Evolutionary conservation across 2,888 invertebrate genomes (phyloP), one percentile per base, ranked within the genome.

Genomic region (Homarus gammarus): DNA sequence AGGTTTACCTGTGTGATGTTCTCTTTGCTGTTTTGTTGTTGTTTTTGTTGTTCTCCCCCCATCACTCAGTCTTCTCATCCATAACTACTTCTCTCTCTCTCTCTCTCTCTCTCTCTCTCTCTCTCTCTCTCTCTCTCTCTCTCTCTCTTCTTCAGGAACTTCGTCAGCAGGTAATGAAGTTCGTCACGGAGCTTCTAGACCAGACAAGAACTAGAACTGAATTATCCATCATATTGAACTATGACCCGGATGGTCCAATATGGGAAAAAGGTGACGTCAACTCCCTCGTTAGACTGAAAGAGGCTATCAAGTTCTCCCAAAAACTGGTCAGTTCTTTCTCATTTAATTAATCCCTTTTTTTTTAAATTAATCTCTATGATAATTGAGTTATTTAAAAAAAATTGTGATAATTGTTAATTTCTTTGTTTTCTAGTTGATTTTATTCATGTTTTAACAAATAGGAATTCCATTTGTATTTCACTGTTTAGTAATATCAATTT

Each of bases 261-360:
- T 97, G 97, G 97, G 96, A 96, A 92, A 96, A 96, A 0, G 98
- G 98, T 0, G 97, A 98, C 92, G 95, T 97, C 73, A 98, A 98
- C 94, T 96, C 97, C 6, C 94, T 99, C 87, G 97, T 98, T 81
- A 95, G 99, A 92, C 95, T 99, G 61, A 99, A 99, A 94, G 95
- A 99, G 84, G 99, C 99, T 33, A 98, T 99, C 92, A 97, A 98
- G 93, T 98, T 98, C 94, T 98, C 99, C 93, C 99, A 99, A 94
- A 99, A 99, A 95, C 61, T 73, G 64, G 91, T 91, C 22, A 75
- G 87, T 84, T 12, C 10, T 27, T n/a, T n/a, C n/a, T n/a, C n/a
- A n/a, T n/a, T n/a, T n/a, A n/a, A n/a, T n/a, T n/a, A n/a, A n/a
- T n/a, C n/a, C n/a, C n/a, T n/a, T n/a, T n/a, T n/a, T n/a, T n/a